Base-by-base conservation (phyloP, 53 echinoderm and acorn worm genomes). In the Crossaster papposus region DNA sequence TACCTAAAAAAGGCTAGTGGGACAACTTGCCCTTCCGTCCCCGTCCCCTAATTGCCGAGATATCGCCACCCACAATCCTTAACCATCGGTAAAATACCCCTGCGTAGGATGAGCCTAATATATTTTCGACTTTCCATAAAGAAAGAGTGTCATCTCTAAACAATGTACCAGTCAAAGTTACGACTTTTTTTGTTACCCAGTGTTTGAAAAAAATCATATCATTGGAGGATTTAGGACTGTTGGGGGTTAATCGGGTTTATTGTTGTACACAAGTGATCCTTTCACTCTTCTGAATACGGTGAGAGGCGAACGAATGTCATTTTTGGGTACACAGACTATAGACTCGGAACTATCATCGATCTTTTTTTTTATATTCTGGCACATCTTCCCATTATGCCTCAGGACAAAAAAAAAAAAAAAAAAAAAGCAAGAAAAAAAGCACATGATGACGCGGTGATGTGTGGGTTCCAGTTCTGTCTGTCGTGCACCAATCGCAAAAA, bases 371-470 rank as follows among this genome's bases (percentile, higher is more conserved):
- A 68, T 26, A 68, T 68, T 68, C 28, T 6, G 4, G 24, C 24
- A 11, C 18, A 70, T 72, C 30, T 65, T 18, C 44, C 44, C 23
- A 51, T 72, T 51, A n/a, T 18, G 71, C 62, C 84, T 12, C 15
- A 31, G 65, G 84, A 14, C 71, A 22, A 71, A 24, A 52, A 33
- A 72, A 72, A 84, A 84, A 44, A 72, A 29, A 72, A 84, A 84
- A 44, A 72, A 29, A 72, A 73, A 72, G 72, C 72, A 73, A 72
- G 72, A 30, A 84, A 84, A 44, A 72, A 29, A 72, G 84, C 84
- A 84, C 72, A 73, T 84, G 72, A 30, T 68, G 72, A 84, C 84
- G 84, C 72, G 84, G 30, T 72, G 72, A 51, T 72, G 72, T 44
- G 84, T 54, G 51, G n/a, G 34, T 84, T 72, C 52, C 36, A 38